Percentiles rank a stretch among this genome's conserved stretches.
Evolutionary conservation across 2,797 vertebrate genomes (phyloP).

Genomic region (Malacoraja senta): DNA sequence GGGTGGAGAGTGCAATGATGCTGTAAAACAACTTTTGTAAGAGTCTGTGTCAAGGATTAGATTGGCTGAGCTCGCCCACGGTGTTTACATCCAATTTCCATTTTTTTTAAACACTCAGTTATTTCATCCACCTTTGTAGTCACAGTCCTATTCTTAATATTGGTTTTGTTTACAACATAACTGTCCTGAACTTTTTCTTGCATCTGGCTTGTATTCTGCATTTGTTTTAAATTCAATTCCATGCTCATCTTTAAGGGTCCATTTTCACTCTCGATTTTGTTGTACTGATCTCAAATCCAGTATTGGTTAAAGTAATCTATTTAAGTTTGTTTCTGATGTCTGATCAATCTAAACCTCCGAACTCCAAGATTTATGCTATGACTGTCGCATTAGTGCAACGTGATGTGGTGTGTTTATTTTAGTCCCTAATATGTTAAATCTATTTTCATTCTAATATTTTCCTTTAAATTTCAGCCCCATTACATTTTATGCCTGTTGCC

Average conservation of each 20-base stretch:
- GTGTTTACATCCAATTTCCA: neutral
- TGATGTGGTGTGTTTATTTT: neutral
- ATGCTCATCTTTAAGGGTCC: neutral
- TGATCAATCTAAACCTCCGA: neutral
- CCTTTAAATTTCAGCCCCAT: neutral
- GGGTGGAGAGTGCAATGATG: neutral
- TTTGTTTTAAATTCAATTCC: neutral
- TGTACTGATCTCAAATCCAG: neutral
- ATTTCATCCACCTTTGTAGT: neutral
- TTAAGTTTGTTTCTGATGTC: neutral
- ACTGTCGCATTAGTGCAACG: neutral
- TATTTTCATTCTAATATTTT: neutral
- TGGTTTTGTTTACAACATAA: neutral
- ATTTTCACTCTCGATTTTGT: neutral
- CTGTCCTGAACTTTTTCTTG: neutral
- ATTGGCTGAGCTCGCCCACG: neutral
- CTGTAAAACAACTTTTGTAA: neutral
- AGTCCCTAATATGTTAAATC: neutral
- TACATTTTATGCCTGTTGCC: neutral
- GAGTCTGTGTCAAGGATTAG: neutral
- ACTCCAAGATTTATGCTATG: neutral
- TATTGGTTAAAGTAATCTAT: neutral
- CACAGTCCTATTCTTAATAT: neutral
- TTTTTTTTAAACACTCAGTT: neutral
- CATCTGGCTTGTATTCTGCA: neutral